phyloP scores from a whole-genome alignment of 2,113 vertebrate species.

The Solea senegalensis region DNA sequence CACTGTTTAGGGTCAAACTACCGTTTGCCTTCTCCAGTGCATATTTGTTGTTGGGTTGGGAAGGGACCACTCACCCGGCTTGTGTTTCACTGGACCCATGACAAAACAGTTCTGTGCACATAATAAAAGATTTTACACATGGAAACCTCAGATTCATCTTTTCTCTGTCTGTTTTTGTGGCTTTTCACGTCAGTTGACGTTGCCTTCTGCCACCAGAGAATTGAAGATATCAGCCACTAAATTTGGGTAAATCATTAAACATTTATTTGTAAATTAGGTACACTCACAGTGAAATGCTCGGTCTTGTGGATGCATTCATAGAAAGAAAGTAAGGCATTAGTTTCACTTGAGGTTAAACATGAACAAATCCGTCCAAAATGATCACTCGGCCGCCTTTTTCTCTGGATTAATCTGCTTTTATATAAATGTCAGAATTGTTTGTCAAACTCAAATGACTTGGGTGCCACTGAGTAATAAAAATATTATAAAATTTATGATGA shows the following conservation, averaged over 20 bases:
- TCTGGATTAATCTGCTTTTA: background rate
- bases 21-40: constrained; percentile 57
- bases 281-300: too few relatives aligned
- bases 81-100: constrained; percentile 72
- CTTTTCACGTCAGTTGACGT: background rate
- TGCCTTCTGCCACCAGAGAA: background rate
- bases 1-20: constrained; percentile 69
- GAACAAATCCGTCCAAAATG: too few relatives aligned
- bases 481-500: too few relatives aligned
- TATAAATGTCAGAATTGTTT: too few relatives aligned
- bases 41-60: constrained; percentile 56
- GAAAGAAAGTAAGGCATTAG: too few relatives aligned
- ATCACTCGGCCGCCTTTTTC: background rate
- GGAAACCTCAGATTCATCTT: constrained; percentile 22
- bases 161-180: background rate
- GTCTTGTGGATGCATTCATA: too few relatives aligned
- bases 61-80: constrained; percentile 71
- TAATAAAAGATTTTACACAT: constrained; percentile 83
- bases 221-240: too few relatives aligned
- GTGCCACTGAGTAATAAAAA: too few relatives aligned
- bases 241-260: too few relatives aligned
- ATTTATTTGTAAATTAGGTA: too few relatives aligned
- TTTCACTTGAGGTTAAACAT: too few relatives aligned
- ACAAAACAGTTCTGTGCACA: constrained; percentile 82
- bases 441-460: too few relatives aligned